Evolutionary conservation across 2,797 vertebrate species (phyloP), one percentile per base, ranked within the genome.

Genomic region (Paguma larvata): DNA sequence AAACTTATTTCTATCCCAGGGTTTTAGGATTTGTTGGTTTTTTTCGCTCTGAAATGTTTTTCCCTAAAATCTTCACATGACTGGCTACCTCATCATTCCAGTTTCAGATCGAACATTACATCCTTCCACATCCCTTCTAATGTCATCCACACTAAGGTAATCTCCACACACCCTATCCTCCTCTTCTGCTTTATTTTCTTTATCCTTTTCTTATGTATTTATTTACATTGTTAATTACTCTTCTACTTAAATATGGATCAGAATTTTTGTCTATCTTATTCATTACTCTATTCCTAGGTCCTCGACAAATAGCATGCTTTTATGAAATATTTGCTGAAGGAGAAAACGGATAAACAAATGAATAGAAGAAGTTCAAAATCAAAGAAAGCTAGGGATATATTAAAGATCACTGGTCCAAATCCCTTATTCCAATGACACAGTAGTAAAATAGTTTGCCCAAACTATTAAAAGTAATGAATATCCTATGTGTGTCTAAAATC

Each of bases 341-440:
- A 83, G 14, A 89, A 86, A 77, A 16, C 79, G 5, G 13, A 80
- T 59, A n/a, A 91, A 53, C 5, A 44, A 89, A 67, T 67, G 9
- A 91, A 82, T 32, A 89, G 13, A 85, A 91, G 7, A 62, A 79
- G n/a, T 23, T 1, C 96, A 89, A 16, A 56, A n/a, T 41, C 19
- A 70, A 65, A 15, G 46, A 51, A 48, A 77, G 25, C 5, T 56
- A 80, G 65, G 13, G 2, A 8, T 21, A 10, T 38, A 65, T 8
- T 85, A 67, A 65, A 92, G 18, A 83, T 41, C 10, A 82, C 14
- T 25, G 5, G 6, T 83, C 5, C 13, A 92, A 10, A 78, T 63
- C 11, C 7, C 9, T 53, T 51, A 78, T 21, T 46, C 16, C 68
- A 62, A 18, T 77, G 21, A 70, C 90, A 5, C 5, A 1, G 2